Evolutionary conservation across 2,888 invertebrate species (phyloP).

Genomic region (Ormyrus pomaceus): DNA sequence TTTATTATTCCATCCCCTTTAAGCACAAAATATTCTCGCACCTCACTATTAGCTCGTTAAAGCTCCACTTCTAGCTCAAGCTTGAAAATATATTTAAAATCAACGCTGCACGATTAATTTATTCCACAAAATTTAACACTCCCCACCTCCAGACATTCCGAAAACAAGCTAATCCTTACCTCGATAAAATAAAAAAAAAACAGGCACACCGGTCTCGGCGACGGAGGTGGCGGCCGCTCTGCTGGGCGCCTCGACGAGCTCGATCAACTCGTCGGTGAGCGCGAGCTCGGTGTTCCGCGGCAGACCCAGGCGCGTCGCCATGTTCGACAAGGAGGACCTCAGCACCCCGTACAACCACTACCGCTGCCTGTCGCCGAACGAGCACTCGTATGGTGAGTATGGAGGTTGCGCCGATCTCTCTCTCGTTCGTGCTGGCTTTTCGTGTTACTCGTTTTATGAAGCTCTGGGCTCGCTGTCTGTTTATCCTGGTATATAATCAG

Average conservation of each 20-base stretch:
- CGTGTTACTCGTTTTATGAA: conserved; percentile 3
- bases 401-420: background rate
- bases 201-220: conserved; percentile 77
- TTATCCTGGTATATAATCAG: background rate
- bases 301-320: conserved; percentile 69
- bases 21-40: too few species aligned
- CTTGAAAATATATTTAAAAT: too few species aligned
- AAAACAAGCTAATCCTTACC: too few species aligned
- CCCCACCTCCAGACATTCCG: too few species aligned
- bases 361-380: conserved; percentile 83
- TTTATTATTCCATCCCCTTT: too few species aligned
- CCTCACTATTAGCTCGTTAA: too few species aligned
- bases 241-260: conserved; percentile 77
- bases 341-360: conserved; percentile 87
- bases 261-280: conserved; percentile 71
- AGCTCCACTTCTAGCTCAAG: too few species aligned
- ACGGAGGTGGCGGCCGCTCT: conserved; percentile 77
- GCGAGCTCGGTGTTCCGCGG: conserved; percentile 62
- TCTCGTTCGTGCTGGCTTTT: conserved; percentile 11
- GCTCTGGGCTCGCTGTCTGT: background rate
- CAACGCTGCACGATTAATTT: too few species aligned
- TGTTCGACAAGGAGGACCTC: conserved; percentile 80
- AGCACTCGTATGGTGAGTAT: conserved; percentile 71
- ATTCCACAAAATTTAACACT: too few species aligned
- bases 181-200: too few species aligned